phyloP scores from a whole-genome alignment of 2,113 vertebrate genomes.

The Helogale parvula region DNA sequence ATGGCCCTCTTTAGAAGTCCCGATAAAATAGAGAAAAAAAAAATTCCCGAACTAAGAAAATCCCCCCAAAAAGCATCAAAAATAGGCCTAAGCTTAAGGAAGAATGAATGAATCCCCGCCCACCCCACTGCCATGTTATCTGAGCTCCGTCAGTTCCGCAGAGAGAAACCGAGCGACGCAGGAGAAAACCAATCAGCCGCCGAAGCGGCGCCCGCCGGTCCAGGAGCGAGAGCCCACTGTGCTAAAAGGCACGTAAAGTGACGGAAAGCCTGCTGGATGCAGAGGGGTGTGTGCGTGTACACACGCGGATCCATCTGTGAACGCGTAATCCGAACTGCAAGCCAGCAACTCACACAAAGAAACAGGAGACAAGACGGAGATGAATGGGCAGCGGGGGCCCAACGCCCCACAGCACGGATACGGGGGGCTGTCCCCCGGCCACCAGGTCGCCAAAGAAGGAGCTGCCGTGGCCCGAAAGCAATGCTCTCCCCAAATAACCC shows the following conservation, averaged over 20 bases:
- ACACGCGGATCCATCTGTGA: background rate
- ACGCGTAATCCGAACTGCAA: background rate
- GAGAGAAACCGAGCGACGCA: background rate
- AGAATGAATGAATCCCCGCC: background rate
- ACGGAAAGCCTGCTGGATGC: background rate
- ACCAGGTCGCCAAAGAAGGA: background rate
- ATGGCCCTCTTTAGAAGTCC: background rate
- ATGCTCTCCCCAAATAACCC: background rate
- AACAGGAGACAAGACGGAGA: background rate
- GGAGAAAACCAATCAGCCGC: background rate
- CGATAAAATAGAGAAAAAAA: background rate
- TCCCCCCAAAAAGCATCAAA: background rate
- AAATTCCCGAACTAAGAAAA: background rate
- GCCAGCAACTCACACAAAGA: background rate
- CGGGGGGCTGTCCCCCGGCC: no score
- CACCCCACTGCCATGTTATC: background rate
- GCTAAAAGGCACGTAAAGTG: background rate
- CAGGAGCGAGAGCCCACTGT: background rate
- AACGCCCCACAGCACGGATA: background rate
- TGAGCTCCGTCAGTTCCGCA: background rate
- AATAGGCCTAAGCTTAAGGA: background rate
- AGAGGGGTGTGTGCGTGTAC: background rate
- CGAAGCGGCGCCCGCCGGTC: background rate
- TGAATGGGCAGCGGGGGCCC: background rate
- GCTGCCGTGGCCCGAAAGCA: background rate